Evolutionary conservation across 2,888 invertebrate genomes (phyloP), one percentile per base, ranked within the genome.

Genomic region (Antitype chi): DNA sequence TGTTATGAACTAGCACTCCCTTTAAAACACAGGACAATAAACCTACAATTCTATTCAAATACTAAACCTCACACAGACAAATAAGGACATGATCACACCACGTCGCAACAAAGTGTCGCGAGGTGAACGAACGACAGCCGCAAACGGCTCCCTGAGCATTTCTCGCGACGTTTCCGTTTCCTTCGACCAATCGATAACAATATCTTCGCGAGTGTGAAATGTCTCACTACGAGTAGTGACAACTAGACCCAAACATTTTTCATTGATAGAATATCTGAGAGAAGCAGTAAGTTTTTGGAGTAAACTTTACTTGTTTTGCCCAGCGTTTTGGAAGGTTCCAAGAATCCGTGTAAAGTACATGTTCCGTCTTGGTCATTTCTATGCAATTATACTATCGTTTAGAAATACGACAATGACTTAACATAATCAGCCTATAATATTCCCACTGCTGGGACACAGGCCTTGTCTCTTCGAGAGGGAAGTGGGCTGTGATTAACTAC

Each of bases 121-220:
- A 88, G 86, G 88, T 88, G 87, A 90, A 89, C 78, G 88, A 74
- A 85, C 85, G 79, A 83, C 72, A 71, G 73, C 80, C 85, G 76
- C 81, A 80, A 87, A 87, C 85, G 79, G 76, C 85, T 85, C 85
- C 89, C 88, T 85, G 76, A 85, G 69, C 86, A 76, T 87, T 85
- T 85, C 84, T 92, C 89, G 89, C 89, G 85, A 91, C 90, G 88
- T 90, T 93, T 92, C 92, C 92, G 89, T 85, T 92, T 91, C 90
- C 90, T 89, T 85, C 85, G 86, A 88, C 81, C 87, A 92, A 92
- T 93, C 93, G 92, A 94, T 94, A 93, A 92, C 90, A 92, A 92
- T 93, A 92, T 92, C 91, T 93, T 86, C 85, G 79, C 74, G 82
- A 85, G 86, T 87, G 90, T 89, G 91, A 89, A 89, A 81, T 77